These are phyloP conservation scores for Henricia sp. DNA, from an alignment of 53 echinoderm and acorn worm species.

Conservation along the genomic window DNA sequence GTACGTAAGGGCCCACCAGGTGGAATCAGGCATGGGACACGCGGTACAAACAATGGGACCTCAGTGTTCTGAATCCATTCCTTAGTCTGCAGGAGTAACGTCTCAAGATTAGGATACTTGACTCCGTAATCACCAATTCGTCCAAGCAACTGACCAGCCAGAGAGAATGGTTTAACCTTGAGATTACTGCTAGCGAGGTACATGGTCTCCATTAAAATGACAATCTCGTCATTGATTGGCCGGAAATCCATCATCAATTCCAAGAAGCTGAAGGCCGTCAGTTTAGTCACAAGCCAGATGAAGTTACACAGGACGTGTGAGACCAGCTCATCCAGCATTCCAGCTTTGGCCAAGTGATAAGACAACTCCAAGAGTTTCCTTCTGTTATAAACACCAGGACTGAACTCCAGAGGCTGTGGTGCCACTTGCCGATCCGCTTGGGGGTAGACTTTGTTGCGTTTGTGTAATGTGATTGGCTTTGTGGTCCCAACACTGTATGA, in stretches of 20 bases:
- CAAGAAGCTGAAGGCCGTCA: constrained; percentile 72
- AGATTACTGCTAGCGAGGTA: constrained; percentile 84
- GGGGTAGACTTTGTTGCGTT: constrained; percentile 65
- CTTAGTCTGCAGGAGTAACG: constrained; percentile 64
- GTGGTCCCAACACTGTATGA: constrained; percentile 74
- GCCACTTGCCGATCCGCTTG: constrained; percentile 81
- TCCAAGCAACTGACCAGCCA: constrained; percentile 86
- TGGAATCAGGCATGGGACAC: constrained; percentile 78
- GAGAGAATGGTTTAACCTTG: constrained; percentile 76
- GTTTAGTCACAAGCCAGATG: constrained; percentile 81
- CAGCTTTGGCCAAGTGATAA: constrained; percentile 58
- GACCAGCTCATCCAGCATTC: constrained; percentile 59
- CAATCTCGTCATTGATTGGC: constrained; percentile 52
- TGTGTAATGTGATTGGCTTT: constrained; percentile 67
- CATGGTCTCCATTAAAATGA: constrained; percentile 69
- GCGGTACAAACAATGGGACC: constrained; percentile 71
- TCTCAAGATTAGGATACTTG: constrained; percentile 48
- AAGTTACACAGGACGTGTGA: constrained; percentile 79
- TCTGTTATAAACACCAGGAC: constrained; percentile 74
- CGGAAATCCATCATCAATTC: constrained; percentile 79
- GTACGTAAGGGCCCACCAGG: constrained; percentile 88
- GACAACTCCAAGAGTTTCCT: constrained; percentile 86
- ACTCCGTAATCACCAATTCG: constrained; percentile 66
- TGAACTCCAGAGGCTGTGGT: constrained; percentile 85
- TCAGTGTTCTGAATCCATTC: constrained; percentile 62